Conservation (phyloP, 2,113 vertebrate genomes). For the Gambusia holbrooki region DNA sequence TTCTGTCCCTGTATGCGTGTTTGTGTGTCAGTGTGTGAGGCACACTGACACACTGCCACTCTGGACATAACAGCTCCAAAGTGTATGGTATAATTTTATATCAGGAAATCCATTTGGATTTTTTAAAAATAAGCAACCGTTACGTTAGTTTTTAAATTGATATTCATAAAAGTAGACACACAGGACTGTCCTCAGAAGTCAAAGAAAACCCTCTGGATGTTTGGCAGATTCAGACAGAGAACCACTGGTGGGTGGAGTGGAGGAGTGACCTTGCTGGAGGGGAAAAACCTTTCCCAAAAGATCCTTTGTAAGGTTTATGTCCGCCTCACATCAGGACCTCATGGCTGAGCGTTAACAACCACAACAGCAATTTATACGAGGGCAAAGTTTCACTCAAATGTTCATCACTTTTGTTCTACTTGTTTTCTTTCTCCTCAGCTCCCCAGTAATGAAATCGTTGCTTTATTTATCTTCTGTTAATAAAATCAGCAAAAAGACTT, state of each 20-base stretch:
- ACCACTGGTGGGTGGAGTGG: conserved; percentile 27
- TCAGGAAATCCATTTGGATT: neutral
- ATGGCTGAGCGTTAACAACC: conserved; percentile 42
- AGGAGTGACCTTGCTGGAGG: conserved; percentile 71
- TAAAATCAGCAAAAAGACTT: neutral
- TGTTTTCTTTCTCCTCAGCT: neutral
- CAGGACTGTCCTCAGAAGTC: neutral
- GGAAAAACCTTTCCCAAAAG: conserved; percentile 64
- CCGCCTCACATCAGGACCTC: conserved; percentile 43
- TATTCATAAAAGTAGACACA: neutral
- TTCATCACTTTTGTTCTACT: conserved; percentile 11
- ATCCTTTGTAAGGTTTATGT: conserved; percentile 52
- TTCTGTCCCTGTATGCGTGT: neutral
- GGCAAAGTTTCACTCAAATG: conserved; percentile 4
- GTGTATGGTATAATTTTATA: neutral
- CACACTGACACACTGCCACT: neutral
- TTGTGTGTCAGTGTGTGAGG: neutral
- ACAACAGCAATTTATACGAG: conserved; percentile 13
- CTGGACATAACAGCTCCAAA: neutral
- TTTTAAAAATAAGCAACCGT: neutral
- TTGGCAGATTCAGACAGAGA: conserved; percentile 34
- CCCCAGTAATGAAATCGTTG: neutral
- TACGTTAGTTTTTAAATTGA: neutral
- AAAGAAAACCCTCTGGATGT: conserved; percentile 4
- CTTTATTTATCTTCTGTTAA: neutral